Percentiles rank a stretch among this genome's conserved stretches.
Conservation (phyloP, 2,888 invertebrate species). For the Plebejus melissa region DNA sequence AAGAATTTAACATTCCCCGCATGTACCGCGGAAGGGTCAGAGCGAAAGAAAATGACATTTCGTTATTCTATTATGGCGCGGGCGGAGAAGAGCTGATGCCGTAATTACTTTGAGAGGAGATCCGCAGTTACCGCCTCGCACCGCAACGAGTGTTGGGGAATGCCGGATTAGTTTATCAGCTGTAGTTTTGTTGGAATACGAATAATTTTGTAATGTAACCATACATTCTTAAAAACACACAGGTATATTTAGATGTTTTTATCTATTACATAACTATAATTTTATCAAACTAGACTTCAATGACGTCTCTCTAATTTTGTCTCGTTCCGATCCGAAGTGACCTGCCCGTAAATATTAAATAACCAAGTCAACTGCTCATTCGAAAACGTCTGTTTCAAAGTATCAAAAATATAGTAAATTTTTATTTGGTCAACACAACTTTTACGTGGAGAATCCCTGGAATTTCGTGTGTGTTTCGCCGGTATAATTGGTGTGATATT, state of each 20-base stretch:
- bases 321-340: no score
- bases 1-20: slow-evolving; percentile 75
- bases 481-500: slow-evolving; percentile 12
- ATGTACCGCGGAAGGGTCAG: slow-evolving; percentile 77
- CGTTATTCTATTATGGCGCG: slow-evolving; percentile 76
- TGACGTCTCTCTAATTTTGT: no score
- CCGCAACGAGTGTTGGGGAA: slow-evolving; percentile 25
- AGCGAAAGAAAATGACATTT: slow-evolving; percentile 76
- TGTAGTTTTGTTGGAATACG: neutral
- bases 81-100: slow-evolving; percentile 60
- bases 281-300: no score
- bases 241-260: no score
- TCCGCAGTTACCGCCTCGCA: slow-evolving; percentile 29
- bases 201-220: no score
- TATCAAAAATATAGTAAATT: neutral
- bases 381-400: neutral
- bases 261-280: no score
- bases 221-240: no score
- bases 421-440: neutral
- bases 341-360: no score
- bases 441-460: neutral
- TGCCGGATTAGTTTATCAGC: neutral
- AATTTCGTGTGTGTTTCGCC: neutral
- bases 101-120: slow-evolving; percentile 67
- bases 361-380: neutral